These are phyloP conservation scores for Urophycis tenuis DNA, from an alignment of 2,797 vertebrate species.

Conservation along the genomic window DNA sequence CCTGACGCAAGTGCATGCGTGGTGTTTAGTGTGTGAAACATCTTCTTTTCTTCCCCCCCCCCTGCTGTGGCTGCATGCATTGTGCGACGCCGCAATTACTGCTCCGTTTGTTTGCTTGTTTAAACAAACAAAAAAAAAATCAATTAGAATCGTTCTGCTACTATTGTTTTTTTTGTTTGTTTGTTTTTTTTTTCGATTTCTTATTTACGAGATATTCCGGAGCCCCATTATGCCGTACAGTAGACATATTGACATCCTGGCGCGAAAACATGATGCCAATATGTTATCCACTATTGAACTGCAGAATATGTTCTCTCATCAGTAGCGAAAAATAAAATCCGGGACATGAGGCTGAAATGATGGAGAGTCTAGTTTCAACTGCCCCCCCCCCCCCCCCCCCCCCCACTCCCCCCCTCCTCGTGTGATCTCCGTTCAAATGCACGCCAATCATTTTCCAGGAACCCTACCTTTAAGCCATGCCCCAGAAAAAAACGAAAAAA, in stretches of 20 bases:
- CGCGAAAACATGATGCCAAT: neutral
- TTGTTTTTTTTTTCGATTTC: neutral
- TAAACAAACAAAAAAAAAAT: no score
- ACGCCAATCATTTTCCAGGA: neutral
- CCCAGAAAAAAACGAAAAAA: no score
- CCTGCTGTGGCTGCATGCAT: neutral
- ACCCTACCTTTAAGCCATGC: neutral
- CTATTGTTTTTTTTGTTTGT: neutral
- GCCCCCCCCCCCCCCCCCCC: no score
- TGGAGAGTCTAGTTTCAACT: neutral
- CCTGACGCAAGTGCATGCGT: neutral
- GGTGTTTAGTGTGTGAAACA: neutral
- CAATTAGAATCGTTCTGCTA: no score
- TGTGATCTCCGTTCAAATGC: neutral
- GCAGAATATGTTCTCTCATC: neutral
- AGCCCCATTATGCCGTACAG: neutral
- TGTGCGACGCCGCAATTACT: neutral
- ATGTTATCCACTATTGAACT: neutral
- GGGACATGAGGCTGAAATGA: neutral
- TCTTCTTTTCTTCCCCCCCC: neutral
- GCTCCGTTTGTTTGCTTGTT: neutral
- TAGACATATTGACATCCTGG: neutral
- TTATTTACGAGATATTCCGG: neutral
- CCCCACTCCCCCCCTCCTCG: no score
- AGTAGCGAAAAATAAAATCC: neutral